Base-by-base conservation (phyloP, 1,140 invertebrate species). In the Sarcophaga bullata region DNA sequence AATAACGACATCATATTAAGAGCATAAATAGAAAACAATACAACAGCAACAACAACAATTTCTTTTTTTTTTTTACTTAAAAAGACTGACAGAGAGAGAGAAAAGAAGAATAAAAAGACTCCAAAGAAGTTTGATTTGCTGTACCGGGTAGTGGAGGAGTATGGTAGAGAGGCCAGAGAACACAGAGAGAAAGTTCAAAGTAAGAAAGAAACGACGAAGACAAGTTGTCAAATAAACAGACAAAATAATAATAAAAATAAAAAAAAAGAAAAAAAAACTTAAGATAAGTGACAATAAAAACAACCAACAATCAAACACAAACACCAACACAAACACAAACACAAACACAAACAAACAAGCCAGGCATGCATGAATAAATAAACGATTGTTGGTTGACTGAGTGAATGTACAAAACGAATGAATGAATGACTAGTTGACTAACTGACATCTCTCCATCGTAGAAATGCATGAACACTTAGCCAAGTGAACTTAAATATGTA, bases 201-300 rank as follows among this genome's bases (percentile, higher is more conserved):
- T 25, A 19, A 25, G 25, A 73, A 73, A 46, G 6, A 37, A 46
- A 46, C 46, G 46, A 46, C 8, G 46, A 46, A 73, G 46, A 73
- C 13, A 46, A 73, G 73, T 13, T 9, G 25, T 37, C 25, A 37
- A 37, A 37, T 4, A 37, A n/a, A 37, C 25, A 37, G n/a, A 37
- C 25, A 37, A 37, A 37, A 37, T 4, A 37, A 37, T 37, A 37
- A 37, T 37, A 37, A 37, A 2, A 37, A 37, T 37, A 37, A 37
- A 37, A 4, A 73, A 73, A 73, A 13, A 73, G n/a, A 73, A 19
- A 73, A 47, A 46, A 47, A 37, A 73, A 73, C 73, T 73, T 73
- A 46, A 73, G 73, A 73, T 73, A 73, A 73, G 73, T 73, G 73
- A 73, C 73, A 37, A 73, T 73, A 73, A 73, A 73, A 73, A 37